Evolutionary conservation across 2,888 invertebrate species (phyloP), one percentile per base, ranked within the genome.

Genomic region (Drosophila paramelanica): DNA sequence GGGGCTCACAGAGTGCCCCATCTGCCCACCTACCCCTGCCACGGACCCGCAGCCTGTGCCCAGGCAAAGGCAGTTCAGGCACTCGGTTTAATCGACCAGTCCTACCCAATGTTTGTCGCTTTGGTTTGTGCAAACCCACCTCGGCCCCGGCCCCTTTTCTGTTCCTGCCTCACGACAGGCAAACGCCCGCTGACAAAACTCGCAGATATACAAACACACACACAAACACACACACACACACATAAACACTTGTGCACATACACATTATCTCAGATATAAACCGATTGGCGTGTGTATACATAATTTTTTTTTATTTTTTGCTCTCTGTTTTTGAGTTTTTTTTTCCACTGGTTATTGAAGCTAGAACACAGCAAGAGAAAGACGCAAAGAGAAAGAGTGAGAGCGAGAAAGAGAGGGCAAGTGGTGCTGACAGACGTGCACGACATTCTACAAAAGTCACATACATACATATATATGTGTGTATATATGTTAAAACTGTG

Each of bases 271-370:
- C 58, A 64, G 67, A 75, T 74, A 75, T 79, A 77, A 80, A 80
- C 77, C 81, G 81, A 77, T 77, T 77, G 81, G 73, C 68, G 77
- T 73, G 78, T 81, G 81, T 77, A 81, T 81, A 77, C 77, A 77
- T 81, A 77, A 81, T 77, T 73, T 77, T 77, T 73, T 77, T 80
- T 77, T 77, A 68, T 77, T 80, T 23, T 77, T 66, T 45, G 14
- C 56, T 77, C 20, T 53, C 46, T 50, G 41, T 41, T 20, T 42
- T n/a, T 42, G 42, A 14, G 11, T 43, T 42, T 67, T 42, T 46
- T 60, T 31, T 17, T 61, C 31, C 58, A 51, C 57, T 67, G 67
- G 27, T 41, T 72, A 64, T 72, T 80, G 51, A 80, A 77, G 81
- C 79, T 62, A 60, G 56, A 70, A 69, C 39, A 10, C 17, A 39